Conservation (phyloP, 2,113 vertebrate species). For the Rissa tridactyla region DNA sequence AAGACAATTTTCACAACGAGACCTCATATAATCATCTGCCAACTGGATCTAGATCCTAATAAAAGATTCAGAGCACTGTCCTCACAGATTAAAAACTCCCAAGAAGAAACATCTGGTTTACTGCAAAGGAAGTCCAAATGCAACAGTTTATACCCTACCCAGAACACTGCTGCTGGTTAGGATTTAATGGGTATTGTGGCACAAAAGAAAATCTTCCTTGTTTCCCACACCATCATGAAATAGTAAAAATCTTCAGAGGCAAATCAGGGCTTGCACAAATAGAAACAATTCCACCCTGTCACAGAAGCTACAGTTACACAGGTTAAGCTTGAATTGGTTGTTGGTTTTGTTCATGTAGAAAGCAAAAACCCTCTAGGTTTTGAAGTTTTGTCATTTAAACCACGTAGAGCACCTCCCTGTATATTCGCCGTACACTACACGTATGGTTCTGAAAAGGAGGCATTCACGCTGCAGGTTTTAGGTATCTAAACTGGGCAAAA, state of each 20-base stretch:
- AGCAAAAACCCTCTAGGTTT: background rate
- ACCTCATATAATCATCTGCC: background rate
- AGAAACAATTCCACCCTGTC: background rate
- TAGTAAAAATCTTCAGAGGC: background rate
- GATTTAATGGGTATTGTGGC: background rate
- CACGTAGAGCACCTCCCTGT: background rate
- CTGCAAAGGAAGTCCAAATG: background rate
- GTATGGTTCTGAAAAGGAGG: background rate
- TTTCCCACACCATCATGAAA: background rate
- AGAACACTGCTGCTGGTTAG: background rate
- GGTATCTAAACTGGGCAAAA: background rate
- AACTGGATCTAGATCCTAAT: background rate
- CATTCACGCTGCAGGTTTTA: background rate
- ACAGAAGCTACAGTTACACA: background rate
- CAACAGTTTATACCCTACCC: background rate
- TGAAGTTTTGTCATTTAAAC: background rate
- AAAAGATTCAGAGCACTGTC: background rate
- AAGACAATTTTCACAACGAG: background rate
- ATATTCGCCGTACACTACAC: background rate
- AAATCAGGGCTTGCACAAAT: background rate
- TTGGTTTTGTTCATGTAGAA: background rate
- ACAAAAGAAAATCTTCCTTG: background rate
- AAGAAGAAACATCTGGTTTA: slow-evolving; percentile 5
- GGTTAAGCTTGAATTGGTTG: background rate
- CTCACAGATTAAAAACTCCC: background rate